Conservation (phyloP, 2,888 invertebrate species). For the Scrobipalpa costella region DNA sequence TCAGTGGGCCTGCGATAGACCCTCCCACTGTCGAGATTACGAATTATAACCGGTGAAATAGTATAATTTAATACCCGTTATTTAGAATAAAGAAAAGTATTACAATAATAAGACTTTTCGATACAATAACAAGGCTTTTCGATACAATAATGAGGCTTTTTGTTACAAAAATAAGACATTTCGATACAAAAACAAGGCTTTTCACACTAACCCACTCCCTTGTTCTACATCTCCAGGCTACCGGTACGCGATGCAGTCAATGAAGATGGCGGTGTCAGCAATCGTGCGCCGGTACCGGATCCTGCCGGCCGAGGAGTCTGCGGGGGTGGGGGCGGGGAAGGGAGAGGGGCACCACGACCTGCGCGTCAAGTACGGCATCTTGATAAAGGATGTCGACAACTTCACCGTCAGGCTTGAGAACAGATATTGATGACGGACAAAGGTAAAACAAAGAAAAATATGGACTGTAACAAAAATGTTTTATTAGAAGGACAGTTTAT, state of each 20-base stretch:
- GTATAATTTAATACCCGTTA: too few relatives aligned
- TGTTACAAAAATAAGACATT: too few relatives aligned
- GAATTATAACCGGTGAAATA: too few relatives aligned
- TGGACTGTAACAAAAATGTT: neutral
- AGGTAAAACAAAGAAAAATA: neutral
- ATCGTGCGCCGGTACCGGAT: slow-evolving; percentile 44
- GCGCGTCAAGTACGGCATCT: slow-evolving; percentile 48
- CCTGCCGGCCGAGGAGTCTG: slow-evolving; percentile 33
- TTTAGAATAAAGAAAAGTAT: too few relatives aligned
- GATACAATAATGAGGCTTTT: too few relatives aligned
- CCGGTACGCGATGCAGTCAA: slow-evolving; percentile 53
- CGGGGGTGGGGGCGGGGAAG: neutral
- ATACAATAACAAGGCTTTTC: too few relatives aligned
- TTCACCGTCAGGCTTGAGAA: slow-evolving; percentile 45
- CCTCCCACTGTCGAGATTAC: too few relatives aligned
- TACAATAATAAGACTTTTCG: too few relatives aligned
- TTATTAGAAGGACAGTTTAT: too few relatives aligned
- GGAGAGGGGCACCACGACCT: slow-evolving; percentile 38
- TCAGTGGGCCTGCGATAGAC: too few relatives aligned
- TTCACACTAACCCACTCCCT: too few relatives aligned
- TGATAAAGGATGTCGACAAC: slow-evolving; percentile 54
- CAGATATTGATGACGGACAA: neutral
- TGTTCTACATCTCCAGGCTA: slow-evolving; percentile 40
- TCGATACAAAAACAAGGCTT: too few relatives aligned
- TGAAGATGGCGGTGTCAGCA: slow-evolving; percentile 47